phyloP scores from a whole-genome alignment of 2,888 invertebrate genomes.

The Ophonus ardosiacus region DNA sequence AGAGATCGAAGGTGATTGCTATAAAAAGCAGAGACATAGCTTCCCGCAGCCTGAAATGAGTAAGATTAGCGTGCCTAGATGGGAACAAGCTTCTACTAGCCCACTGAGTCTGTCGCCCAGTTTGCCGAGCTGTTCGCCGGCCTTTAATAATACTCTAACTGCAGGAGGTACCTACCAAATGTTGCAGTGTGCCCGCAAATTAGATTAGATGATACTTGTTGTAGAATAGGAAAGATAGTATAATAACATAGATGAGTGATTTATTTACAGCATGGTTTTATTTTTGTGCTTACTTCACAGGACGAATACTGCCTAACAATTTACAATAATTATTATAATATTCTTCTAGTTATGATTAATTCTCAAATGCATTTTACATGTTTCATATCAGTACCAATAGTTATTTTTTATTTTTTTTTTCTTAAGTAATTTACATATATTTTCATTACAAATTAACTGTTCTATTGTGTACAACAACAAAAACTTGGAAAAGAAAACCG shows the following conservation, averaged over 20 bases:
- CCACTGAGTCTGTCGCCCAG: slow-evolving; percentile 80
- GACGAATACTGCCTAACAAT: background rate
- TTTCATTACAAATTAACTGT: too few relatives aligned
- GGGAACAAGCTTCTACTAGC: slow-evolving; percentile 78
- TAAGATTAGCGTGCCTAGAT: slow-evolving; percentile 69
- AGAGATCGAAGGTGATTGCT: slow-evolving; percentile 77
- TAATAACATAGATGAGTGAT: slow-evolving; percentile 1
- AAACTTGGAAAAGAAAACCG: too few relatives aligned
- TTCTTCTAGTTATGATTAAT: too few relatives aligned
- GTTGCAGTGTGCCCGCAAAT: slow-evolving; percentile 19
- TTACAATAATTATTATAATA: background rate
- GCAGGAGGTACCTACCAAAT: slow-evolving; percentile 67
- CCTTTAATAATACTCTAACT: slow-evolving; percentile 72
- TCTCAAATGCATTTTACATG: too few relatives aligned
- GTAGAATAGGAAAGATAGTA: background rate
- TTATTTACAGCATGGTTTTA: slow-evolving; percentile 9
- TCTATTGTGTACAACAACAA: too few relatives aligned
- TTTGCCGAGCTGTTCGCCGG: slow-evolving; percentile 79
- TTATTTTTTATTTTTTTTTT: too few relatives aligned
- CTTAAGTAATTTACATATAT: too few relatives aligned
- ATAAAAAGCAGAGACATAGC: slow-evolving; percentile 74
- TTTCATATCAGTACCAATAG: too few relatives aligned
- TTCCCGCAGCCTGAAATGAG: slow-evolving; percentile 72
- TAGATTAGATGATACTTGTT: background rate
- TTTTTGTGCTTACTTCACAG: background rate